These are phyloP conservation scores for Clarias laeviceps DNA, from an alignment of 2,797 vertebrate species.

Conservation along the genomic window DNA sequence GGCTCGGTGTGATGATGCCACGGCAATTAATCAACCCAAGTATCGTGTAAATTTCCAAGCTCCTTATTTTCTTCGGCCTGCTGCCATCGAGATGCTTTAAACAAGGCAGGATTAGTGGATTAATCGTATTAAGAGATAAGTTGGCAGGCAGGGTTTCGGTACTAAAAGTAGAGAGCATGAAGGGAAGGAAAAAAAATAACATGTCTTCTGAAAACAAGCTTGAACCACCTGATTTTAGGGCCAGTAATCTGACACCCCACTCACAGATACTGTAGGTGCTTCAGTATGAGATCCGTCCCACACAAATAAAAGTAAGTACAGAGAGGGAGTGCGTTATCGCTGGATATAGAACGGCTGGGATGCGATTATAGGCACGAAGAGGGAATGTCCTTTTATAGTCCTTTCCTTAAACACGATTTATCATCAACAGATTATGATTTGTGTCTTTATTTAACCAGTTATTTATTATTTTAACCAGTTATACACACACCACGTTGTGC, in stretches of 20 bases:
- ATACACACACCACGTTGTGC: too few relatives aligned
- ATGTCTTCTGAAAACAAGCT: conserved; percentile 27
- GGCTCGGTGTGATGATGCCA: conserved; percentile 49
- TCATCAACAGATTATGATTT: too few relatives aligned
- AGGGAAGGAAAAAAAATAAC: conserved; percentile 19
- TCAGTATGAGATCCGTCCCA: background rate
- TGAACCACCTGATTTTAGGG: conserved; percentile 29
- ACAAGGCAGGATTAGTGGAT: conserved; percentile 78
- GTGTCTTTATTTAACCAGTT: too few relatives aligned
- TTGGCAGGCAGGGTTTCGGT: conserved; percentile 74
- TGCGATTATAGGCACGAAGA: too few relatives aligned
- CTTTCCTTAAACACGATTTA: too few relatives aligned
- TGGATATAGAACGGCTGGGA: too few relatives aligned
- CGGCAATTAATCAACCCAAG: conserved; percentile 50
- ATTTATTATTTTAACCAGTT: too few relatives aligned
- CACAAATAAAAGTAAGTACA: background rate
- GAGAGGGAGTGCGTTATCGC: too few relatives aligned
- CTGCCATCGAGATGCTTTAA: conserved; percentile 72
- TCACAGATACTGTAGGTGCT: conserved; percentile 6
- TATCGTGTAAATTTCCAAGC: conserved; percentile 68
- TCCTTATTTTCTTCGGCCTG: conserved; percentile 75
- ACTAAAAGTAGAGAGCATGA: conserved; percentile 68
- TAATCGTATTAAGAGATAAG: conserved; percentile 72
- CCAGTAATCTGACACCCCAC: conserved; percentile 25
- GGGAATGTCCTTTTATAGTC: too few relatives aligned